Conservation (phyloP, 2,888 invertebrate genomes). For the Amiota mariae region DNA sequence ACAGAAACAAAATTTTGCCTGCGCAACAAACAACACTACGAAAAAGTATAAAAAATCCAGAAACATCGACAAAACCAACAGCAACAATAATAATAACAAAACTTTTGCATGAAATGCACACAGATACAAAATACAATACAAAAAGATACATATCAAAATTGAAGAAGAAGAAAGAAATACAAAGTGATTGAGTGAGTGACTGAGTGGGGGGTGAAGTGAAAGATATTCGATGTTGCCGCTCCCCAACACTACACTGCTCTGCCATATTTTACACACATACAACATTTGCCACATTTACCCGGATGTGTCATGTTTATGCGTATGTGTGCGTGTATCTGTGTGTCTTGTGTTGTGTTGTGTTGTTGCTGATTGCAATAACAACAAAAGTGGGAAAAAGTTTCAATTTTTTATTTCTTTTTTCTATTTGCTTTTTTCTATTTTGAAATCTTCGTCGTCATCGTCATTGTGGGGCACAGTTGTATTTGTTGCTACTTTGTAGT, state of each 20-base stretch:
- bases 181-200: neutral
- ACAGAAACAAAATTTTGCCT: conserved; percentile 33
- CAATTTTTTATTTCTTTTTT: too few species aligned
- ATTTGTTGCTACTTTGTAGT: too few species aligned
- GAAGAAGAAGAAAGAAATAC: neutral
- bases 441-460: too few species aligned
- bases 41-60: conserved; percentile 6
- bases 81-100: too few species aligned
- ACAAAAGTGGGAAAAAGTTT: too few species aligned
- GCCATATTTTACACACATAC: too few species aligned
- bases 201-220: neutral
- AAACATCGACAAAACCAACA: conserved; percentile 38
- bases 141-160: conserved; percentile 7
- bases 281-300: conserved; percentile 16
- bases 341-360: too few species aligned
- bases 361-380: neutral
- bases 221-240: neutral
- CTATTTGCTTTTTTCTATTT: too few species aligned
- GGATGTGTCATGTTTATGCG: conserved; percentile 4
- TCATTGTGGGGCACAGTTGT: too few species aligned
- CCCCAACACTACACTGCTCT: neutral
- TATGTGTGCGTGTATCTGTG: neutral
- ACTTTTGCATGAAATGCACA: conserved; percentile 46
- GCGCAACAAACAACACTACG: neutral
- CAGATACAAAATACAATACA: conserved; percentile 40